Conservation (phyloP, 2,797 vertebrate genomes). For the Urosaurus nigricauda region DNA sequence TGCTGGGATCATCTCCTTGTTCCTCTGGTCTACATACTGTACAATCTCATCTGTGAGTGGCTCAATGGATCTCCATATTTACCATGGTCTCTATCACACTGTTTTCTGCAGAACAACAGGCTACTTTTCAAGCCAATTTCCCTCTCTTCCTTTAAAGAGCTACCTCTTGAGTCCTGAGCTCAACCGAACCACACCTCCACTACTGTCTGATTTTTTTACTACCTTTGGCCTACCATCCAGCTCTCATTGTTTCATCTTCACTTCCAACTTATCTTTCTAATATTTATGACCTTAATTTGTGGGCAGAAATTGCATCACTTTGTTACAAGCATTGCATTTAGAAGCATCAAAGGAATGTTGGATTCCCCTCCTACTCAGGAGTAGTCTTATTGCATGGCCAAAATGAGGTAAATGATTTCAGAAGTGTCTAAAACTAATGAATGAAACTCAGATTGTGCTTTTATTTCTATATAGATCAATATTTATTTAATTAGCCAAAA, state of each 20-base stretch:
- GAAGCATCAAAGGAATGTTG: neutral
- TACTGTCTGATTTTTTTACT: neutral
- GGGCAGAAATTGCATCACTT: neutral
- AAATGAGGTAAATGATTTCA: neutral
- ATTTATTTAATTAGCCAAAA: conserved; percentile 76
- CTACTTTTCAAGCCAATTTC: neutral
- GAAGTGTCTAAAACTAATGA: conserved; percentile 39
- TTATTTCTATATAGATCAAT: conserved; percentile 71
- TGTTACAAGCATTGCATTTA: neutral
- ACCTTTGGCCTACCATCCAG: neutral
- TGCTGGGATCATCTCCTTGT: neutral
- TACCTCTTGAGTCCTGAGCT: neutral
- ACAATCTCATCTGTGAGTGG: neutral
- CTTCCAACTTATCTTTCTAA: neutral
- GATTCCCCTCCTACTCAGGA: neutral
- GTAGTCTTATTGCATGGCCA: neutral
- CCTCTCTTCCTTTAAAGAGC: neutral
- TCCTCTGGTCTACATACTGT: neutral
- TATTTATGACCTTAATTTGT: neutral
- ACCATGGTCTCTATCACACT: neutral
- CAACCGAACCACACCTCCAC: neutral
- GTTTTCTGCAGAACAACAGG: neutral
- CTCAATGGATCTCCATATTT: neutral
- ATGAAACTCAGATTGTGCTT: conserved; percentile 64
- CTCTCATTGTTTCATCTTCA: neutral